phyloP scores from a whole-genome alignment of 2,113 vertebrate genomes.

The Pachypanchax playfairii region DNA sequence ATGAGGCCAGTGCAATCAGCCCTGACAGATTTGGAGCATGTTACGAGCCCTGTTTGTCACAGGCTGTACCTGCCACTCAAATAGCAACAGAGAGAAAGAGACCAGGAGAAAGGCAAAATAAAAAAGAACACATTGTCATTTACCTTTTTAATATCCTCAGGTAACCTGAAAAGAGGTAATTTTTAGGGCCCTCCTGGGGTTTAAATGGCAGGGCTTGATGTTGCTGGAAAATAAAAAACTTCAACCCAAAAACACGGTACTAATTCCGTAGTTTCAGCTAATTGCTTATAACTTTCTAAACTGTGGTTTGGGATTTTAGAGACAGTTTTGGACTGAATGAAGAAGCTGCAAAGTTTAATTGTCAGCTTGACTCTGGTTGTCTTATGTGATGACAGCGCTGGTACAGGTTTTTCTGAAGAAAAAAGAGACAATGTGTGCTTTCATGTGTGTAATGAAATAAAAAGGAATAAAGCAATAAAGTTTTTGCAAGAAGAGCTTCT shows the following conservation, averaged over 20 bases:
- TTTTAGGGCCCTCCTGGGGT: constrained; percentile 45
- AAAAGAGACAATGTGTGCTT: not conserved
- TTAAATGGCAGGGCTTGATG: constrained; percentile 55
- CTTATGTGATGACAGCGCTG: not conserved
- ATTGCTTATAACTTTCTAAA: constrained; percentile 45
- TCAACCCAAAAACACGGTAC: constrained; percentile 36
- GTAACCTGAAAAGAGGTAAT: constrained; percentile 65
- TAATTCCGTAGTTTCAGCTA: constrained; percentile 52
- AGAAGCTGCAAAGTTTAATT: not conserved
- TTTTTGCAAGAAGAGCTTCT: not conserved
- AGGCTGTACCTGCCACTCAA: constrained; percentile 72
- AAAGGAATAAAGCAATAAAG: not conserved
- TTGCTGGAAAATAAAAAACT: constrained; percentile 48
- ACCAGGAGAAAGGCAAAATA: constrained; percentile 19
- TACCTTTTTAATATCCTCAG: constrained; percentile 65
- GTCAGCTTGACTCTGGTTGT: not conserved
- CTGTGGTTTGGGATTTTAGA: constrained; percentile 12
- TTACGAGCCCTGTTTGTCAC: constrained; percentile 71
- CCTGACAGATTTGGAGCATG: constrained; percentile 77
- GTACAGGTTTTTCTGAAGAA: not conserved
- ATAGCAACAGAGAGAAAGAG: constrained; percentile 40
- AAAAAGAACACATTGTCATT: constrained; percentile 52
- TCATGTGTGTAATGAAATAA: not conserved
- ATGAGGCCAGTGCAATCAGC: constrained; percentile 73
- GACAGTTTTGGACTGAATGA: constrained; percentile 1